Evolutionary conservation across 2,888 invertebrate species (phyloP).

Genomic region (Arrhopalites spinosus): DNA sequence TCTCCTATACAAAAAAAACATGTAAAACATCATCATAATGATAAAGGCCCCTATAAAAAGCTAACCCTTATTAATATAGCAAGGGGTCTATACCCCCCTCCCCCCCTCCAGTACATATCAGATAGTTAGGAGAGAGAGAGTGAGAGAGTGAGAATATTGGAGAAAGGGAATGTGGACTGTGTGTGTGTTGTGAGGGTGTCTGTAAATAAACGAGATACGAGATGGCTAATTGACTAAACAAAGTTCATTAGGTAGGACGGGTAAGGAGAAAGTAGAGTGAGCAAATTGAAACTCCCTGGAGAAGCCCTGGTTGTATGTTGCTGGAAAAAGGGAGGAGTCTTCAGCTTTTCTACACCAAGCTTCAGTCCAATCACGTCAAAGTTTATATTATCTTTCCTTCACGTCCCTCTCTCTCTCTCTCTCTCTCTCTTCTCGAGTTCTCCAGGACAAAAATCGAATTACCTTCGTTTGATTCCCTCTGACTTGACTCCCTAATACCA

Average conservation of each 20-base stretch:
- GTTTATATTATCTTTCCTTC: constrained; percentile 34
- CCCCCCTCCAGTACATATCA: background rate
- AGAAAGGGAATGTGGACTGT: background rate
- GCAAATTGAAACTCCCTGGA: constrained; percentile 38
- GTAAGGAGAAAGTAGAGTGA: constrained; percentile 28
- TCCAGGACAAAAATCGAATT: constrained; percentile 37
- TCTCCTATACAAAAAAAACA: background rate
- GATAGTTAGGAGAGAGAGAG: background rate
- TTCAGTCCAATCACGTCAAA: constrained; percentile 40
- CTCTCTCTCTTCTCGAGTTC: constrained; percentile 17
- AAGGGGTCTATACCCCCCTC: too few relatives aligned
- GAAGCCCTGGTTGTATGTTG: constrained; percentile 17
- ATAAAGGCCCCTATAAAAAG: too few relatives aligned
- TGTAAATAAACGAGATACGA: constrained; percentile 31
- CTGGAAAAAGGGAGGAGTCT: constrained; percentile 24
- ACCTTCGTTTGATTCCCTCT: constrained; percentile 43
- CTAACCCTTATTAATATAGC: too few relatives aligned
- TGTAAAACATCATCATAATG: background rate
- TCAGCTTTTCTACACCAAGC: constrained; percentile 27
- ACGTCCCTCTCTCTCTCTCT: constrained; percentile 20
- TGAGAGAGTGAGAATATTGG: background rate
- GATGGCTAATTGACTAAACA: constrained; percentile 36
- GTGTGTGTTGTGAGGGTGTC: constrained; percentile 28
- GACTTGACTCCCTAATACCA: constrained; percentile 42
- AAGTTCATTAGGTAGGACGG: constrained; percentile 35